Base-by-base conservation (phyloP, 1,140 invertebrate species). In the Chionoecetes opilio region DNA sequence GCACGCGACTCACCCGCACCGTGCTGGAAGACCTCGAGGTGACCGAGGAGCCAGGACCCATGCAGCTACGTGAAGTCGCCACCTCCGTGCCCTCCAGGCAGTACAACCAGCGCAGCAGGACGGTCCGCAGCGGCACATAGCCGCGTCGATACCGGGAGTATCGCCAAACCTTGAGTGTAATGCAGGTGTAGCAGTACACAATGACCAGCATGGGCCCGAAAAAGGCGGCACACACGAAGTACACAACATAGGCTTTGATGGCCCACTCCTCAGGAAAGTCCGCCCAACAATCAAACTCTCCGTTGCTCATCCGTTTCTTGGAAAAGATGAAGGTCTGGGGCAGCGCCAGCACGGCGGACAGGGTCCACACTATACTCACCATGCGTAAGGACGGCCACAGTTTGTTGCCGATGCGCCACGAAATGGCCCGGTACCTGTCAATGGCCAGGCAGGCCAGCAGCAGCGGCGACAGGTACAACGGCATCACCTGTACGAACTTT, bases 101-200 rank as follows among this genome's bases (percentile, higher is more conserved):
- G 34, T 84, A 93, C 41, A 53, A 8, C 31, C 34, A 34, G 8
- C 84, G 92, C 32, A 85, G 35, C 26, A 93, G 17, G 17, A 93
- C 17, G 0, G 17, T 86, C 38, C 92, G 21, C 11, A 93, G 38
- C 1, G 92, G 92, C 31, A 93, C 92, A 84, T 87, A 93, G 29
- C 92, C 92, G 8, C 92, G 92, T 1, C 92, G 14, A 84, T 93
- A 93, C 2, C 92, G 92, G 0, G 92, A 93, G 41, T 93, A 93
- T 14, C 92, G 92, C 92, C 92, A 93, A 9, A 93, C 92, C 38
- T 93, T 93, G 37, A 93, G 82, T 5, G 92, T 93, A 41, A 93
- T 93, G 84, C 92, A 93, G 82, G 92, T 93, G 92, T 93, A 93
- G 84, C 92, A 93, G 92, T 87, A 93, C 29, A 93, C 92, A 8